A percentile compares a stretch with the other conserved stretches of the same genome.
phyloP scores from a whole-genome alignment of 1,140 invertebrate genomes.

The Pseudachorutes palmiensis region DNA sequence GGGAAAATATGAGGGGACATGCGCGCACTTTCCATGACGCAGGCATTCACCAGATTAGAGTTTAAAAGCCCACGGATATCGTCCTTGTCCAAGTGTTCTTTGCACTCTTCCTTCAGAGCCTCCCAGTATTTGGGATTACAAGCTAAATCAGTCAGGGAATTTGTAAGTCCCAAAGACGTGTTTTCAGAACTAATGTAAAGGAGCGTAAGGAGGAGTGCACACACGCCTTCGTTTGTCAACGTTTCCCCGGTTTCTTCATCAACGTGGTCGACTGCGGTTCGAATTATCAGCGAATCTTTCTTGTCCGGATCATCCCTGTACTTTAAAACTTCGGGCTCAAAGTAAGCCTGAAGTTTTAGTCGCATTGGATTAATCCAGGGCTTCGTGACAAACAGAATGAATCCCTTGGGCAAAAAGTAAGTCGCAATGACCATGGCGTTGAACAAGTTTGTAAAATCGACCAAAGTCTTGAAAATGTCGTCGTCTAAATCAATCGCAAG shows the following conservation, averaged over 20 bases:
- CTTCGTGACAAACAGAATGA: neutral
- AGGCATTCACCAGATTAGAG: constrained; percentile 1
- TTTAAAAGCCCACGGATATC: neutral
- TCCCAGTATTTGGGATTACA: constrained; percentile 10
- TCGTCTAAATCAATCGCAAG: neutral
- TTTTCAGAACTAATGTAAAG: constrained; percentile 17
- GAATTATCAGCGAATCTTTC: constrained; percentile 8
- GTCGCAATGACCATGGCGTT: constrained; percentile 8
- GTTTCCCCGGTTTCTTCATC: neutral
- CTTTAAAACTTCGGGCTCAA: constrained; percentile 11
- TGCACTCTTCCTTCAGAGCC: neutral
- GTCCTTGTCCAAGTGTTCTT: neutral
- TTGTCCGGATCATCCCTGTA: constrained; percentile 13
- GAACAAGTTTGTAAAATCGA: neutral
- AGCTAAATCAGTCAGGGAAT: constrained; percentile 14
- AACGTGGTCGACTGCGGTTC: constrained; percentile 11
- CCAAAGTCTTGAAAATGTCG: constrained; percentile 3
- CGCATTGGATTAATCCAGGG: neutral
- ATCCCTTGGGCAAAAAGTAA: constrained; percentile 10
- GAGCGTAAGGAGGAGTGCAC: constrained; percentile 4
- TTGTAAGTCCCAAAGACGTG: constrained; percentile 10
- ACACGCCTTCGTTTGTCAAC: constrained; percentile 5
- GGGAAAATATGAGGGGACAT: constrained; percentile 15
- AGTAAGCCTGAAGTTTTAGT: neutral
- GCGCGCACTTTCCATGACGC: constrained; percentile 16